Conservation (phyloP, 1,140 invertebrate species). For the Nebria ingens region DNA sequence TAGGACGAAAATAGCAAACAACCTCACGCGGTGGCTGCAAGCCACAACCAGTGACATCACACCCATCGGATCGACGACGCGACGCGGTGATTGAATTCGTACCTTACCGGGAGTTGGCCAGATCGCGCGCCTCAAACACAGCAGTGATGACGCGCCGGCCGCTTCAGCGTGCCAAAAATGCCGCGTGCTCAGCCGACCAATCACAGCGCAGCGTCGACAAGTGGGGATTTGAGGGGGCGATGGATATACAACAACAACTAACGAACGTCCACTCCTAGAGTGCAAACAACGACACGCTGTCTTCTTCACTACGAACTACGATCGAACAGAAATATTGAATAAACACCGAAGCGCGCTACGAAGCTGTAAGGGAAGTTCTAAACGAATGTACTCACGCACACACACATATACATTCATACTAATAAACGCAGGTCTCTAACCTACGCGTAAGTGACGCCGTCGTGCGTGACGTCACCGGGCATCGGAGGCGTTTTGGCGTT, state of each 20-base stretch:
- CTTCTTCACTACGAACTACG: too few species aligned
- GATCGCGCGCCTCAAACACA: not conserved
- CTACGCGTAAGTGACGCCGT: slow-evolving; percentile 22
- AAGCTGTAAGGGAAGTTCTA: too few species aligned
- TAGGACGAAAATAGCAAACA: not conserved
- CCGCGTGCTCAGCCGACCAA: not conserved
- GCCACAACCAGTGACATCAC: slow-evolving; percentile 20
- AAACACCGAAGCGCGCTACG: too few species aligned
- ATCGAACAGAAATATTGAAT: too few species aligned
- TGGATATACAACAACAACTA: too few species aligned
- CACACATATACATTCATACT: not conserved
- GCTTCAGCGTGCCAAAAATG: not conserved
- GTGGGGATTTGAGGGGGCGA: not conserved
- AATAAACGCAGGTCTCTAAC: slow-evolving; percentile 11
- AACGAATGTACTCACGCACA: too few species aligned
- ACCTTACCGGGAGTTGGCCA: slow-evolving; percentile 24
- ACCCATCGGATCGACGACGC: too few species aligned
- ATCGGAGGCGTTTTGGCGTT: slow-evolving; percentile 25
- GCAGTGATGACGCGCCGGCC: not conserved
- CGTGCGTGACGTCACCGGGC: slow-evolving; percentile 12
- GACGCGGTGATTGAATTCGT: slow-evolving; percentile 19
- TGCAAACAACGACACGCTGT: too few species aligned
- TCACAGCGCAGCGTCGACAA: not conserved
- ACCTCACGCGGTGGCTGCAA: not conserved
- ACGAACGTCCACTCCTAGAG: too few species aligned